Percentiles rank a stretch among this genome's conserved stretches.
Evolutionary conservation across 1,140 invertebrate species (phyloP).

Genomic region (Caenorhabditis inopinata): DNA sequence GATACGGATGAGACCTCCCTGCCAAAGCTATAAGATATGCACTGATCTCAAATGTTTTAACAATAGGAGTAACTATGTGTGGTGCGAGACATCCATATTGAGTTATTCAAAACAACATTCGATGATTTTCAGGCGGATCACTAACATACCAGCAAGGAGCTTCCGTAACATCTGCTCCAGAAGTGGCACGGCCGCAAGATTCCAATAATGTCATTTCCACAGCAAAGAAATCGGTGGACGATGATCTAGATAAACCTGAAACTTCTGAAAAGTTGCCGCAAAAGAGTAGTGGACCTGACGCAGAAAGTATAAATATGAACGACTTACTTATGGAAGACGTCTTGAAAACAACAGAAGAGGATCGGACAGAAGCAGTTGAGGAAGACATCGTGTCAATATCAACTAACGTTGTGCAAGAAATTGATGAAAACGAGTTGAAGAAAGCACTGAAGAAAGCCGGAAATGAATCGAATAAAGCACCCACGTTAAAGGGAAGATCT

Average conservation of each 20-base stretch:
- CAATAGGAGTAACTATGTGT: too few species aligned
- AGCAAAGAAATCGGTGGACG: not conserved
- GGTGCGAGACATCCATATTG: too few species aligned
- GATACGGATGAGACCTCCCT: too few species aligned
- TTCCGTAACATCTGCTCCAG: not conserved
- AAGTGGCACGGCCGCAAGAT: not conserved
- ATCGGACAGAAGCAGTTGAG: conserved; percentile 6
- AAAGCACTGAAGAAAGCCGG: not conserved
- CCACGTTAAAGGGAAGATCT: not conserved
- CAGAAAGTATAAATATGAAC: conserved; percentile 17
- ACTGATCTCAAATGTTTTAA: too few species aligned
- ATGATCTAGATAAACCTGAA: not conserved
- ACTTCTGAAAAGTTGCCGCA: not conserved
- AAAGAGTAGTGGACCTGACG: not conserved
- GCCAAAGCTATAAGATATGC: too few species aligned
- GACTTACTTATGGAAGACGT: not conserved
- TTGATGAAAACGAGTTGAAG: conserved; percentile 11
- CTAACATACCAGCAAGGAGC: conserved; percentile 4
- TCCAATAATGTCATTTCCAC: not conserved
- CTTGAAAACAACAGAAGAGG: not conserved
- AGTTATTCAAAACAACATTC: not conserved
- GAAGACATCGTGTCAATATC: not conserved
- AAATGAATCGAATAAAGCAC: not conserved
- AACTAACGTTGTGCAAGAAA: not conserved
- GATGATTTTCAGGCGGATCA: not conserved